Percentiles rank a stretch among this genome's conserved stretches.
These are phyloP conservation scores for Leuctra nigra DNA, from an alignment of 2,888 invertebrate genomes.

Conservation along the genomic window DNA sequence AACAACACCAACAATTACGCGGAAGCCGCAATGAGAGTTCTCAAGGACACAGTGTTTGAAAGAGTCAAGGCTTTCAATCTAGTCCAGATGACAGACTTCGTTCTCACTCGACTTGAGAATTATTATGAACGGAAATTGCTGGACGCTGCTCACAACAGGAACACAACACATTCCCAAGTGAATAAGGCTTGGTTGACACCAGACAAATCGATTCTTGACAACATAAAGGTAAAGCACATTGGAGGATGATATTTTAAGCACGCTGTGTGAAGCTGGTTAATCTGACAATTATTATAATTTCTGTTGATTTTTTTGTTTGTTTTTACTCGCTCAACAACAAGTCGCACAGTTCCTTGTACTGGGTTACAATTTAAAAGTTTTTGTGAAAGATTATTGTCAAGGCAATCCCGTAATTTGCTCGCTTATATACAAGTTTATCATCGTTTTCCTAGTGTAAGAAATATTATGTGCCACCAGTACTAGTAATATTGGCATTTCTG, in stretches of 20 bases:
- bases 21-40: conserved; percentile 30
- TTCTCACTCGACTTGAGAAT: not conserved
- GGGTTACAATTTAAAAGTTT: no score
- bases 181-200: not conserved
- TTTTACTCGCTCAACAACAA: no score
- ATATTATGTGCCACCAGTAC: no score
- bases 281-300: no score
- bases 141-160: not conserved
- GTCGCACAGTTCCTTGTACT: no score
- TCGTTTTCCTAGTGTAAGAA: no score
- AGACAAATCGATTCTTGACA: not conserved
- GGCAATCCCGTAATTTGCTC: no score
- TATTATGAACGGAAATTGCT: conserved; percentile 10
- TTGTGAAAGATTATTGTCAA: no score
- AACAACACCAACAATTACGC: conserved; percentile 30
- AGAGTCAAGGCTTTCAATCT: conserved; percentile 30
- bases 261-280: no score
- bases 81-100: conserved; percentile 22
- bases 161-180: no score
- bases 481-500: no score
- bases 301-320: not conserved
- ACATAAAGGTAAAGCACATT: not conserved
- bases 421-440: no score
- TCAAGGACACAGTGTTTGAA: conserved; percentile 30
- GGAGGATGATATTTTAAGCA: not conserved